These are phyloP conservation scores for Penaeus japonicus DNA, from an alignment of 1,140 invertebrate genomes.

Conservation along the genomic window DNA sequence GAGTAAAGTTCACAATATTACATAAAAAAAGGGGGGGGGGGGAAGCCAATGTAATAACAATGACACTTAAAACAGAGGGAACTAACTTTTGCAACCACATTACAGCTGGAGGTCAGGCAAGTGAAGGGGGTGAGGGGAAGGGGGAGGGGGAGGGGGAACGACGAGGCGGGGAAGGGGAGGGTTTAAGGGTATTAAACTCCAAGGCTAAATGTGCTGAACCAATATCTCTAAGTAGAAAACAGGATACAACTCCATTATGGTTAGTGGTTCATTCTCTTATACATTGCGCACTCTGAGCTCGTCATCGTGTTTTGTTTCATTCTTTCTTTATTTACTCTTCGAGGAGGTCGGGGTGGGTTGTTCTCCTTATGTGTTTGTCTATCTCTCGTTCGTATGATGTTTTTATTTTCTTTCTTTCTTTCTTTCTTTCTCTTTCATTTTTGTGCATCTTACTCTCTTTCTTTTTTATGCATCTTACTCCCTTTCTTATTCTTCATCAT, in stretches of 20 bases:
- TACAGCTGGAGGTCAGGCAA: not conserved
- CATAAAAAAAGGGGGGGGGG: not conserved
- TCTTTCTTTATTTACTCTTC: no score
- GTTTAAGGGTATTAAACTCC: slow-evolving; percentile 38
- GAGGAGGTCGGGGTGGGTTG: no score
- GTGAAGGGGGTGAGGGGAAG: not conserved
- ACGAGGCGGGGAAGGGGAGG: slow-evolving; percentile 2
- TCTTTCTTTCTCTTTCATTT: no score
- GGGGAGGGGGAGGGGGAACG: not conserved
- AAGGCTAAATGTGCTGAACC: slow-evolving; percentile 32
- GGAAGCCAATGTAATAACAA: not conserved
- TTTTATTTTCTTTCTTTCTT: no score
- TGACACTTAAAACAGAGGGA: not conserved
- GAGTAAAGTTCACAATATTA: not conserved
- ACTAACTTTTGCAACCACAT: not conserved
- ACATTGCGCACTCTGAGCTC: not conserved
- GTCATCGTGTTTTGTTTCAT: not conserved
- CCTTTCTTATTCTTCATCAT: no score
- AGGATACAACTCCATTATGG: slow-evolving; percentile 38
- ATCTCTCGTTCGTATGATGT: no score
- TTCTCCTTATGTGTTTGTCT: no score
- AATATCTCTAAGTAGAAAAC: slow-evolving; percentile 42
- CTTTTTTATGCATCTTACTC: no score
- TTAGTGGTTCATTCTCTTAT: slow-evolving; percentile 34
- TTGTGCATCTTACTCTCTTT: no score